These are phyloP conservation scores for Anguilla rostrata DNA, from an alignment of 2,113 vertebrate species.

Conservation along the genomic window DNA sequence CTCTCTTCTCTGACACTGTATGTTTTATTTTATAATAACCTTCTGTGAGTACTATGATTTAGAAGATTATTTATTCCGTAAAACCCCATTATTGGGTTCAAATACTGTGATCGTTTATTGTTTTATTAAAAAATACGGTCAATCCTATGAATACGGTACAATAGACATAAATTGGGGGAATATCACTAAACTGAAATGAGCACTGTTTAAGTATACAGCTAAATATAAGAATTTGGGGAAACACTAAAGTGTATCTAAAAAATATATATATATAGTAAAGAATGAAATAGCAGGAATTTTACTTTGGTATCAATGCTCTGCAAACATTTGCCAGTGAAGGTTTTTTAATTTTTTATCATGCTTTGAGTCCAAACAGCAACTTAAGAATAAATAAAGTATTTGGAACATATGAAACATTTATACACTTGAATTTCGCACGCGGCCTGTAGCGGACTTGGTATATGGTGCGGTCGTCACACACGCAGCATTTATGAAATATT, in stretches of 20 bases:
- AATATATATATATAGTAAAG: neutral
- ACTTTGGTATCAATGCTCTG: neutral
- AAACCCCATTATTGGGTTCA: too few species aligned
- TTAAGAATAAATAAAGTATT: neutral
- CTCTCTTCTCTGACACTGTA: neutral
- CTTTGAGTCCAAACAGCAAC: neutral
- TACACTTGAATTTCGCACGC: neutral
- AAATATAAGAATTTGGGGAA: neutral
- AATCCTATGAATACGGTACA: too few species aligned
- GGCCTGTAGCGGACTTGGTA: neutral
- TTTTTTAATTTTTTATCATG: neutral
- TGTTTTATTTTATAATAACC: neutral
- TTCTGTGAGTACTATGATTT: neutral
- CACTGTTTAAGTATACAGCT: neutral
- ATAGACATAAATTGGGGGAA: too few species aligned
- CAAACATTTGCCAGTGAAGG: neutral
- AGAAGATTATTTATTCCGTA: too few species aligned
- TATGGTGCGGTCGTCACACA: conserved; percentile 6
- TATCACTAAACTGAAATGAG: too few species aligned
- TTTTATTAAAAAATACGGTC: too few species aligned
- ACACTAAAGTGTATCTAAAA: neutral
- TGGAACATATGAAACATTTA: conserved; percentile 3
- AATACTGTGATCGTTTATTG: too few species aligned
- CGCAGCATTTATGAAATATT: conserved; percentile 69
- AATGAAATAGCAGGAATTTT: neutral